Conservation (phyloP, 1,140 invertebrate species). For the Drosophila novamexicana region DNA sequence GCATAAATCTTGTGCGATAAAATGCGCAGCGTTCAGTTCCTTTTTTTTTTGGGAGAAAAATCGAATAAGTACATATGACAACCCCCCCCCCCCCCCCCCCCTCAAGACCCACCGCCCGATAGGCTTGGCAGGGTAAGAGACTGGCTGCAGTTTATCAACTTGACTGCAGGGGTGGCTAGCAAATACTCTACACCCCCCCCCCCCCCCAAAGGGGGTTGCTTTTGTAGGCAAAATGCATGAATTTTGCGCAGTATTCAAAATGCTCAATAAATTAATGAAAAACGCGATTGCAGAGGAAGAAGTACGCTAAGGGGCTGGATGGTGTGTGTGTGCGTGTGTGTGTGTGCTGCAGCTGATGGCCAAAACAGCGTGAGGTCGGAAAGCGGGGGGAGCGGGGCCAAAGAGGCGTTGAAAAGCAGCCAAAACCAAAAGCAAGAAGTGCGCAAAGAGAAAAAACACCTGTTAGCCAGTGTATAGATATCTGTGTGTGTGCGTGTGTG, state of each 20-base stretch:
- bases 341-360: constrained; percentile 49
- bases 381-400: not conserved
- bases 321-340: constrained; percentile 20
- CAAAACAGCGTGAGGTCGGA: not conserved
- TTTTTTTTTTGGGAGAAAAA: not conserved
- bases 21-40: constrained; percentile 64
- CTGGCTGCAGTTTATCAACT: constrained; percentile 20
- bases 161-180: not conserved
- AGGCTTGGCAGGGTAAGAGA: not conserved
- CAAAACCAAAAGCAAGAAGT: constrained; percentile 47
- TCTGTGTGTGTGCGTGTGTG: not conserved
- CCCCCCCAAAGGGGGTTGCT: not conserved
- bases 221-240: constrained; percentile 3
- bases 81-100: too few relatives aligned
- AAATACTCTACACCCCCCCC: not conserved
- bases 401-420: constrained; percentile 21
- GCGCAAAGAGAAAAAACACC: constrained; percentile 70
- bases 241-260: constrained; percentile 27
- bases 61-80: too few relatives aligned
- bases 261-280: constrained; percentile 41
- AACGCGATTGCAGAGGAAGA: not conserved
- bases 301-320: not conserved
- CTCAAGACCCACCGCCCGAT: not conserved
- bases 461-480: constrained; percentile 52
- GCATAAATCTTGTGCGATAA: constrained; percentile 72